Conservation (phyloP, 2,888 invertebrate genomes). For the Drosophila algonquin region DNA sequence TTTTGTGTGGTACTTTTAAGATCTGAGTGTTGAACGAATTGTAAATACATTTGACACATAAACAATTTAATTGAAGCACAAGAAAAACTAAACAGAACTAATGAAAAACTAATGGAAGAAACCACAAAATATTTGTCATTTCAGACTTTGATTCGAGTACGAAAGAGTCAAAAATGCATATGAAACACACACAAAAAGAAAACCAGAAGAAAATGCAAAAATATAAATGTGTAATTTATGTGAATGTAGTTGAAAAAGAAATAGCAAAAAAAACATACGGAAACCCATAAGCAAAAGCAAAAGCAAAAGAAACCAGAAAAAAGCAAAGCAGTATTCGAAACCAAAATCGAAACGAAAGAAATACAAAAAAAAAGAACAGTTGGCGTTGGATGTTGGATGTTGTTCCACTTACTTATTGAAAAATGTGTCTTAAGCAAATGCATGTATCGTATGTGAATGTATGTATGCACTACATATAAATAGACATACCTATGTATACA, state of each 20-base stretch:
- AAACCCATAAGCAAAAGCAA: constrained; percentile 3
- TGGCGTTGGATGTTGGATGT: constrained; percentile 45
- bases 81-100: constrained; percentile 6
- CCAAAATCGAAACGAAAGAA: background rate
- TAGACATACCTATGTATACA: constrained; percentile 31
- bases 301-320: constrained; percentile 13
- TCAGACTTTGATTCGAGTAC: constrained; percentile 1
- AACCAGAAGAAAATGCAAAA: constrained; percentile 6
- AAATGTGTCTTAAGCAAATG: constrained; percentile 73
- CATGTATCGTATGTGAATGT: constrained; percentile 17
- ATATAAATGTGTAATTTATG: constrained; percentile 39
- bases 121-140: constrained; percentile 1
- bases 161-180: background rate
- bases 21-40: constrained; percentile 71
- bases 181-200: background rate
- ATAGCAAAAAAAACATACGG: background rate
- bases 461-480: constrained; percentile 11
- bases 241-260: constrained; percentile 32
- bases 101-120: background rate
- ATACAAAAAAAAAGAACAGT: constrained; percentile 17
- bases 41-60: constrained; percentile 66
- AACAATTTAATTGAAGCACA: constrained; percentile 66
- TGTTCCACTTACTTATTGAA: constrained; percentile 71
- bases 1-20: constrained; percentile 56
- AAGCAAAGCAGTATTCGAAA: constrained; percentile 1